These are phyloP conservation scores for Lepidonotus clava DNA, from an alignment of 2,888 invertebrate genomes.

Conservation along the genomic window DNA sequence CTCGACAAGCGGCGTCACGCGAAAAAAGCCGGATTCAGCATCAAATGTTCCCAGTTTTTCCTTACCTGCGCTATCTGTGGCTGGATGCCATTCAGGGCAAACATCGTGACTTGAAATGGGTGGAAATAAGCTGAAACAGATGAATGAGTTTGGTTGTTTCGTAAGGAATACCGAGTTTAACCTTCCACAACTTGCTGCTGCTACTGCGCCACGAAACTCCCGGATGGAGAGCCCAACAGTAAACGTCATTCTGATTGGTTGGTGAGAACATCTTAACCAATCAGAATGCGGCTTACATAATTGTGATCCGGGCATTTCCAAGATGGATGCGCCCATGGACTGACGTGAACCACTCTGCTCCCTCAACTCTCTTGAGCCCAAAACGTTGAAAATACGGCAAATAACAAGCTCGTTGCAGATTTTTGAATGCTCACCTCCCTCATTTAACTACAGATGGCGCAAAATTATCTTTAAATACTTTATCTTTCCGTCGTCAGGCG, in stretches of 20 bases:
- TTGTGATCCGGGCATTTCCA: too few relatives aligned
- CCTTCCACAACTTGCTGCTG: not conserved
- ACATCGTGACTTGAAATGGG: constrained; percentile 3
- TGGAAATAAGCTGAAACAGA: not conserved
- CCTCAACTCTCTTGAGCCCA: too few relatives aligned
- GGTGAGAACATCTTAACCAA: not conserved
- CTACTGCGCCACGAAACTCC: not conserved
- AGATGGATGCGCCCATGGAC: too few relatives aligned
- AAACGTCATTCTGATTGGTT: not conserved
- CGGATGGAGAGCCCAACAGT: not conserved
- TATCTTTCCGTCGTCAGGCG: too few relatives aligned
- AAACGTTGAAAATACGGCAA: too few relatives aligned
- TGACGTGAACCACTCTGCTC: too few relatives aligned
- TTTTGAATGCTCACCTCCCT: too few relatives aligned
- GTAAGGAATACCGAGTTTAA: not conserved
- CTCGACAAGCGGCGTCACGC: not conserved
- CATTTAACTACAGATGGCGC: too few relatives aligned
- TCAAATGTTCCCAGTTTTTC: not conserved
- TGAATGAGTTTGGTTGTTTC: constrained; percentile 18
- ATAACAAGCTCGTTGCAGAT: too few relatives aligned
- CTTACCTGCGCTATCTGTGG: constrained; percentile 43
- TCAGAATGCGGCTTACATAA: too few relatives aligned
- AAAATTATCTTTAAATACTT: too few relatives aligned
- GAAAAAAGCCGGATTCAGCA: not conserved
- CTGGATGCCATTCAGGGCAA: constrained; percentile 38